These are phyloP conservation scores for Rhodeus uyekii DNA, from an alignment of 2,797 vertebrate species.

Conservation along the genomic window DNA sequence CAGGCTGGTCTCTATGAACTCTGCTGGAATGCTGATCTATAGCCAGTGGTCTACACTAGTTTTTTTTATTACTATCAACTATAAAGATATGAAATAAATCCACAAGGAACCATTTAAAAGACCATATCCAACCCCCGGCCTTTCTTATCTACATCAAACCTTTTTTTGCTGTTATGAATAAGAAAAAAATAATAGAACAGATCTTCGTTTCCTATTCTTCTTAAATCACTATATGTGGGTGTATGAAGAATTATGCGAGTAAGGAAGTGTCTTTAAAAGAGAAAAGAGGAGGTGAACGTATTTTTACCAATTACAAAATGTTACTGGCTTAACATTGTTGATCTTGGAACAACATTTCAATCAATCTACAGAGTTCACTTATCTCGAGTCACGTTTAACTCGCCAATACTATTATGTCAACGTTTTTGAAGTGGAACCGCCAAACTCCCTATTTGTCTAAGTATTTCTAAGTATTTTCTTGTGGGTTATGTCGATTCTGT, in stretches of 20 bases:
- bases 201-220: not conserved
- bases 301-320: not conserved
- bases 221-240: not conserved
- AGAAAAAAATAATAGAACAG: not conserved
- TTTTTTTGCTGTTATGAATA: not conserved
- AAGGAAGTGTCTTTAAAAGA: not conserved
- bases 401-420: too few species aligned
- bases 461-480: too few species aligned
- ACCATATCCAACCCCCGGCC: not conserved
- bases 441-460: too few species aligned
- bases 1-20: not conserved
- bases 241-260: not conserved
- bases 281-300: not conserved
- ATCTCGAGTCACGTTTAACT: too few species aligned
- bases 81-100: constrained; percentile 16
- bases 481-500: too few species aligned
- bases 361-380: too few species aligned
- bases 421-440: too few species aligned
- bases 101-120: not conserved
- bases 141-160: not conserved
- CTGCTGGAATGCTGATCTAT: not conserved
- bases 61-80: constrained; percentile 16
- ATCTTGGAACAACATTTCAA: too few species aligned
- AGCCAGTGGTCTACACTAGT: not conserved
- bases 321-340: not conserved